These are phyloP conservation scores for Asteroscopus sphinx DNA, from an alignment of 2,888 invertebrate genomes.

Conservation along the genomic window DNA sequence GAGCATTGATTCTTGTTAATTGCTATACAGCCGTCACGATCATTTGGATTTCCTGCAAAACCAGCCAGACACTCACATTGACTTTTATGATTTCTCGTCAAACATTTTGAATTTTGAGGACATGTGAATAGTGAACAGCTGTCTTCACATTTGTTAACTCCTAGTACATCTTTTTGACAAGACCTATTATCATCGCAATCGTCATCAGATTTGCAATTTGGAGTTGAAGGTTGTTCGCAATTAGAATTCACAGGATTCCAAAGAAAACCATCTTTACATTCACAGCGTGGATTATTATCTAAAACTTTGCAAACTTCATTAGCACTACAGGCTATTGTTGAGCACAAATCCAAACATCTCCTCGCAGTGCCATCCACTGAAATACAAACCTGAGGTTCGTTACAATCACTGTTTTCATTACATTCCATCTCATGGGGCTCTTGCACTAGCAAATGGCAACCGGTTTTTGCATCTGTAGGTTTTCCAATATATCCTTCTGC, in stretches of 20 bases:
- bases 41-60: conserved; percentile 96
- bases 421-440: conserved; percentile 91
- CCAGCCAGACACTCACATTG: conserved; percentile 96
- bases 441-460: conserved; percentile 93
- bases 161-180: conserved; percentile 95
- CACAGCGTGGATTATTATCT: conserved; percentile 93
- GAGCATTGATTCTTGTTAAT: conserved; percentile 93
- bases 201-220: conserved; percentile 92
- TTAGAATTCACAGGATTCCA: conserved; percentile 95
- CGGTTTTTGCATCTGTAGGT: conserved; percentile 94
- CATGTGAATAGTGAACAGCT: conserved; percentile 95
- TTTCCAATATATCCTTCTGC: conserved; percentile 95
- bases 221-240: conserved; percentile 96
- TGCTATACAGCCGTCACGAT: conserved; percentile 95
- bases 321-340: conserved; percentile 94
- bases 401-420: conserved; percentile 92
- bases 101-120: conserved; percentile 95
- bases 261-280: conserved; percentile 93
- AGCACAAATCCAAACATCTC: conserved; percentile 94
- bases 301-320: conserved; percentile 95
- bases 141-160: conserved; percentile 94
- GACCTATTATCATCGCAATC: conserved; percentile 93
- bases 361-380: conserved; percentile 90
- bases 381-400: conserved; percentile 92
- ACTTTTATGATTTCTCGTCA: conserved; percentile 92